Percentiles rank a stretch among this genome's conserved stretches.
Evolutionary conservation across 2,797 vertebrate species (phyloP).

Genomic region (Aplochiton taeniatus): DNA sequence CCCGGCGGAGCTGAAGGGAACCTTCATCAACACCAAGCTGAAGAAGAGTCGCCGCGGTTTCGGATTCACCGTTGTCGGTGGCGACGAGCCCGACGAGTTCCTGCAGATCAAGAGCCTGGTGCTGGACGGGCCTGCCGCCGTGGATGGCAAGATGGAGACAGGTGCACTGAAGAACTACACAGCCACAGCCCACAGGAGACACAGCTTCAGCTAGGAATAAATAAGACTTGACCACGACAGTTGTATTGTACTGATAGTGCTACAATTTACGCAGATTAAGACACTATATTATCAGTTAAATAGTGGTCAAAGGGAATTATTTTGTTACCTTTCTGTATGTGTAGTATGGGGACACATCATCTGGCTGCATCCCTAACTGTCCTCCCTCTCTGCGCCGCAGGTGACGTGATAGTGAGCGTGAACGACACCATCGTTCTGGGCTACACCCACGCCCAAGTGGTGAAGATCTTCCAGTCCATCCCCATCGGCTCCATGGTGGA

Average conservation of each 20-base stretch:
- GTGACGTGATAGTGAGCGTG: conserved; percentile 97
- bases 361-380: too few relatives aligned
- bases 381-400: conserved; percentile 62
- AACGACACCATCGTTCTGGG: conserved; percentile 96
- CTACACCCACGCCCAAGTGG: conserved; percentile 97
- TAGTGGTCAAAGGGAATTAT: too few relatives aligned
- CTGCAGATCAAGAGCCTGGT: conserved; percentile 98
- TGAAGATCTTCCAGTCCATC: conserved; percentile 99
- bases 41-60: conserved; percentile 96
- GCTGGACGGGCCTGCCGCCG: conserved; percentile 91
- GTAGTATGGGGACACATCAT: too few relatives aligned
- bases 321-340: too few relatives aligned
- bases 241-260: not conserved
- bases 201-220: conserved; percentile 33
- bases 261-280: too few relatives aligned
- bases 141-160: conserved; percentile 99
- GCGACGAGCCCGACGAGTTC: conserved; percentile 97
- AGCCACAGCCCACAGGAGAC: conserved; percentile 43
- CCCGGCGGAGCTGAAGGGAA: conserved; percentile 95
- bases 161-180: conserved; percentile 86
- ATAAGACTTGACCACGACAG: not conserved
- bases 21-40: conserved; percentile 96
- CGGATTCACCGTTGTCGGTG: conserved; percentile 96
- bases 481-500: conserved; percentile 97
- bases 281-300: too few relatives aligned